phyloP scores from a whole-genome alignment of 2,888 invertebrate genomes.

The Anodontia alba region DNA sequence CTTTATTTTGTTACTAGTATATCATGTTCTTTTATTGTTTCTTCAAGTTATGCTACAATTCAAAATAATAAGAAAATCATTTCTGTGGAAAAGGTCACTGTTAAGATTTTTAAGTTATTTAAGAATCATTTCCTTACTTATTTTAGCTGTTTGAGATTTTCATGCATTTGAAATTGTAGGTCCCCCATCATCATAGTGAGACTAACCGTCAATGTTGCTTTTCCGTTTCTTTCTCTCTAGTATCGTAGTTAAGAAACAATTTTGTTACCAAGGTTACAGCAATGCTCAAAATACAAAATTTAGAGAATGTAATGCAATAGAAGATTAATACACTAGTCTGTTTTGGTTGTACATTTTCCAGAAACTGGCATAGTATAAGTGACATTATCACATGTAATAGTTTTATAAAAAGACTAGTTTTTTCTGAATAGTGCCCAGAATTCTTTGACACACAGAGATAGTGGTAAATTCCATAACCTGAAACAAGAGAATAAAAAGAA shows the following conservation, averaged over 20 bases:
- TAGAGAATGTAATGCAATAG: conserved; percentile 45
- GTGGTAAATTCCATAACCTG: conserved; percentile 52
- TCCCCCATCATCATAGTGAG: too few species aligned
- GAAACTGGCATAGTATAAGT: conserved; percentile 39
- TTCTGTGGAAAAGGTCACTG: too few species aligned
- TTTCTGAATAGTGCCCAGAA: not conserved
- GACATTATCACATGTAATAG: conserved; percentile 32
- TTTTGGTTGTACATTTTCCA: conserved; percentile 43
- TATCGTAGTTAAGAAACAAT: conserved; percentile 7
- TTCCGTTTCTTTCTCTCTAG: not conserved
- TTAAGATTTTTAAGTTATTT: too few species aligned
- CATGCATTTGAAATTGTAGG: too few species aligned
- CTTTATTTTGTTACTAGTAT: too few species aligned
- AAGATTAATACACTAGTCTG: conserved; percentile 21
- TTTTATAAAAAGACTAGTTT: conserved; percentile 1
- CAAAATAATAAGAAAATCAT: too few species aligned
- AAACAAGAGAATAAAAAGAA: conserved; percentile 16
- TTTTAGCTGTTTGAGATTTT: too few species aligned
- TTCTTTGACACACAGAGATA: not conserved
- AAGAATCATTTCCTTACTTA: too few species aligned
- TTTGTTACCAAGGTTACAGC: conserved; percentile 31
- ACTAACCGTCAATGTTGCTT: not conserved
- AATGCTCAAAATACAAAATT: conserved; percentile 45
- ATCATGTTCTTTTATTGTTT: too few species aligned
- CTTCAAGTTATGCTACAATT: too few species aligned